A percentile compares a stretch with the other conserved stretches of the same genome.
Evolutionary conservation across 2,113 vertebrate species (phyloP).

Genomic region (Thamnaconus septentrionalis): DNA sequence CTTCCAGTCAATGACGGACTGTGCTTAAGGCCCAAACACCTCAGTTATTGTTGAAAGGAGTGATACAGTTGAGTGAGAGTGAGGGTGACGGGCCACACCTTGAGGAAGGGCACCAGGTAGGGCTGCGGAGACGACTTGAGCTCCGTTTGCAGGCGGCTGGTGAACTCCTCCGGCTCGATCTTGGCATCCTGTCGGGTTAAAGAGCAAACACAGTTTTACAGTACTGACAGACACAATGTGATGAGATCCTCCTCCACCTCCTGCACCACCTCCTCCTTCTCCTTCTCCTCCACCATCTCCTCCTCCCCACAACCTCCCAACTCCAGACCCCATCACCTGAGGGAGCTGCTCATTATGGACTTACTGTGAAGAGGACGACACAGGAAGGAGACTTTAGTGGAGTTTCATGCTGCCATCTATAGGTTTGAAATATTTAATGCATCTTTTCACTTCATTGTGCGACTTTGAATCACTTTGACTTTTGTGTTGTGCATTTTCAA

Average conservation of each 20-base stretch:
- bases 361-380: conserved; percentile 9
- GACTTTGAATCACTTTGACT: neutral
- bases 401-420: conserved; percentile 70
- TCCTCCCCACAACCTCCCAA: neutral
- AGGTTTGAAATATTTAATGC: conserved; percentile 47
- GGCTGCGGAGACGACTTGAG: conserved; percentile 90
- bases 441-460: conserved; percentile 18
- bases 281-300: no score
- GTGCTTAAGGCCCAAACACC: no score
- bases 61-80: neutral
- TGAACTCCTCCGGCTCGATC: conserved; percentile 89
- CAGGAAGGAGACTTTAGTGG: conserved; percentile 4
- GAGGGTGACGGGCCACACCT: conserved; percentile 66
- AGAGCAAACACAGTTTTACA: neutral
- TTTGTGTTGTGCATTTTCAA: neutral
- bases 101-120: conserved; percentile 89
- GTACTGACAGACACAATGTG: no score
- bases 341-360: conserved; percentile 24
- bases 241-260: no score
- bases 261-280: no score
- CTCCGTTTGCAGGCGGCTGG: conserved; percentile 84
- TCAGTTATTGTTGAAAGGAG: no score
- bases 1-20: neutral
- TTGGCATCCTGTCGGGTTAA: conserved; percentile 81
- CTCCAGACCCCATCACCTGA: conserved; percentile 7